phyloP scores from a whole-genome alignment of 2,113 vertebrate species.

The Monopterus albus region DNA sequence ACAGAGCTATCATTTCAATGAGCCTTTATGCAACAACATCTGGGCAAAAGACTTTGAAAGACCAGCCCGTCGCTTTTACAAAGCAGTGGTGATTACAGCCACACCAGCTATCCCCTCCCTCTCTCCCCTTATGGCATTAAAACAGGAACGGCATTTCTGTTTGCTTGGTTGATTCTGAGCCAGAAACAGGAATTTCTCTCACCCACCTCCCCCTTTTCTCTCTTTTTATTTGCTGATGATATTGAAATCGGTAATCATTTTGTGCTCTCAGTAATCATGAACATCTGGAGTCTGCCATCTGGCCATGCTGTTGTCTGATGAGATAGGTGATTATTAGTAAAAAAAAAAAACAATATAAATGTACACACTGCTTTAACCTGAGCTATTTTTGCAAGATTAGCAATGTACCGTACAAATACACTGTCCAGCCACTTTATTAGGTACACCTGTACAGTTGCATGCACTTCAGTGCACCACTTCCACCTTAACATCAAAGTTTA shows the following conservation, averaged over 20 bases:
- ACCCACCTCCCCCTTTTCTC: not conserved
- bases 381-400: conserved; percentile 38
- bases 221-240: conserved; percentile 76
- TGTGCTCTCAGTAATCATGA: conserved; percentile 76
- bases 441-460: too few species aligned
- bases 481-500: too few species aligned
- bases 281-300: conserved; percentile 80
- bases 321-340: conserved; percentile 62
- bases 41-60: conserved; percentile 57
- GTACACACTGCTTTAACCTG: conserved; percentile 19
- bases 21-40: conserved; percentile 75
- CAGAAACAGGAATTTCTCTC: conserved; percentile 57
- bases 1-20: conserved; percentile 64
- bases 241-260: conserved; percentile 75
- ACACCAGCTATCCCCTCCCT: conserved; percentile 14
- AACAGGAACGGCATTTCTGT: conserved; percentile 61
- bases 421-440: too few species aligned
- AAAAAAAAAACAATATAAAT: conserved; percentile 52
- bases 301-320: conserved; percentile 59
- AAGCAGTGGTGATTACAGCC: conserved; percentile 67
- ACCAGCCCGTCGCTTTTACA: conserved; percentile 43
- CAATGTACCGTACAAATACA: conserved; percentile 29
- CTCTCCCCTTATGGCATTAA: conserved; percentile 4
- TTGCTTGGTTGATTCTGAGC: conserved; percentile 51
- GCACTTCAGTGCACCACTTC: too few species aligned